Percentiles rank a stretch among this genome's conserved stretches.
These are phyloP conservation scores for Scytalopus superciliaris DNA, from an alignment of 2,113 vertebrate genomes.

Conservation along the genomic window DNA sequence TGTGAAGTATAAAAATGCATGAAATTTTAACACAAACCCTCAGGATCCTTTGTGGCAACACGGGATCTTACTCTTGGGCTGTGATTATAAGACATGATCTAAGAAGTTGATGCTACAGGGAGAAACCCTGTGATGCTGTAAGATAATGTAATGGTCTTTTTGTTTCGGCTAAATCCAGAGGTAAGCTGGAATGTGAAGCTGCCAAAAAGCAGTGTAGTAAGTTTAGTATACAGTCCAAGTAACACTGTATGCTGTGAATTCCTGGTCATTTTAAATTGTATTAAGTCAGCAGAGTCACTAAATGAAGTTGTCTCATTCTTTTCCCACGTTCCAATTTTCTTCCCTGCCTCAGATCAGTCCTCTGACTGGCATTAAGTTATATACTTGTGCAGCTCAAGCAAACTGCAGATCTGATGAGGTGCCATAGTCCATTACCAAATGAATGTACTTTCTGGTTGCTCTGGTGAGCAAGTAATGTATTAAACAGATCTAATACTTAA, in stretches of 20 bases:
- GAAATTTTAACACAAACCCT: not conserved
- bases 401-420: not conserved
- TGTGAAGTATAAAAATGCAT: not conserved
- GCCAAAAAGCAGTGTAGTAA: not conserved
- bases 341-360: not conserved
- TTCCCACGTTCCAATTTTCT: not conserved
- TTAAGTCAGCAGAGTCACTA: not conserved
- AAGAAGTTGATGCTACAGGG: not conserved
- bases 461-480: conserved; percentile 12
- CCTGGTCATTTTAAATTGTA: not conserved
- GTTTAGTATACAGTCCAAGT: not conserved
- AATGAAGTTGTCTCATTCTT: not conserved
- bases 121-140: not conserved
- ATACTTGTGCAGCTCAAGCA: not conserved
- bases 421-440: not conserved
- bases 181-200: not conserved
- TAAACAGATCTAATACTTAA: conserved; percentile 34
- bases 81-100: not conserved
- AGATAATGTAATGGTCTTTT: not conserved
- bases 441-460: not conserved
- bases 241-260: not conserved
- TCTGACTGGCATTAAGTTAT: not conserved
- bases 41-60: not conserved
- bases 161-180: not conserved
- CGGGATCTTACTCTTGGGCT: not conserved